Percentiles rank a stretch among this genome's conserved stretches.
Conservation (phyloP, 2,797 vertebrate genomes). For the Eleutherodactylus coqui region DNA sequence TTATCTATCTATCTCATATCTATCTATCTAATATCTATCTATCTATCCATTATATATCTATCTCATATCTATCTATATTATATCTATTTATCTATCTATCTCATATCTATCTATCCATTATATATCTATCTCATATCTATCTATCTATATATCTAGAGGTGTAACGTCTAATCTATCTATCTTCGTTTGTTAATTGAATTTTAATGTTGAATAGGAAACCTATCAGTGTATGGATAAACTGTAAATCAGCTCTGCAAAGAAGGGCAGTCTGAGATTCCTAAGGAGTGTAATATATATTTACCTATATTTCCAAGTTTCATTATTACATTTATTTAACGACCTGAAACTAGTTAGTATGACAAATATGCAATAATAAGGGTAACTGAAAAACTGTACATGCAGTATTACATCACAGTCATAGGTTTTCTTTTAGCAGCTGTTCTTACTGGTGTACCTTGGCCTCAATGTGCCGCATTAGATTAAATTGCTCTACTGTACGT, state of each 20-base stretch:
- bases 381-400: background rate
- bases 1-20: too few species aligned
- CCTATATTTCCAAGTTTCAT: background rate
- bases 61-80: too few species aligned
- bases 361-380: background rate
- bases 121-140: too few species aligned
- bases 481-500: conserved; percentile 53
- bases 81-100: too few species aligned
- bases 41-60: too few species aligned
- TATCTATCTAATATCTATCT: too few species aligned
- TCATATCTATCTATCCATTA: too few species aligned
- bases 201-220: background rate
- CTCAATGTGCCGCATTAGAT: conserved; percentile 59
- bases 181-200: too few species aligned
- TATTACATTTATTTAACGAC: background rate
- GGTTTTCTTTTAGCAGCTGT: conserved; percentile 53
- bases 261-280: background rate
- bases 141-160: too few species aligned
- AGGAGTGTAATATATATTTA: background rate
- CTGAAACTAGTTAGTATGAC: background rate
- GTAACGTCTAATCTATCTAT: too few species aligned
- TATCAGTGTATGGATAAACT: background rate
- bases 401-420: conserved; percentile 39
- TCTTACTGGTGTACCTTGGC: conserved; percentile 50
- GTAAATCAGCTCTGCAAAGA: background rate